Base-by-base conservation (phyloP, 2,797 vertebrate species). In the Pantherophis alleghaniensis region DNA sequence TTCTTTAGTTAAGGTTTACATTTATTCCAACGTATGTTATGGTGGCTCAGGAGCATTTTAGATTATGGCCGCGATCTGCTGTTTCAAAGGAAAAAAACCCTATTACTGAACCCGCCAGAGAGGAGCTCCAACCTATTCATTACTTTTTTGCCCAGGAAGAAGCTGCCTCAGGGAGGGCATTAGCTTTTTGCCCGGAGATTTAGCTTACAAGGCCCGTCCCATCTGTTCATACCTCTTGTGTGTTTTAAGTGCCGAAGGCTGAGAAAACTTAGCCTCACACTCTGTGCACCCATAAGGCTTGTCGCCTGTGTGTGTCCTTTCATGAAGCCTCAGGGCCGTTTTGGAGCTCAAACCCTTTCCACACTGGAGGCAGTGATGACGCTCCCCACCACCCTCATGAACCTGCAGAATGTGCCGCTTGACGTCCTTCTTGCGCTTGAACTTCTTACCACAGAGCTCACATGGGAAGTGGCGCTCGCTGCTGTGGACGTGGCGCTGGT, bases 381-480 rank as follows among this genome's bases (percentile, higher is more conserved):
- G 97, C 90, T 98, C 97, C 0, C 98, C 98, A 9, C 98, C 98
- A 0, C 99, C 98, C 96, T 99, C 99, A 2, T 99, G 99, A 37
- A 99, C 99, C 97, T 99, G 99, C 91, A 98, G 97, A 51, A 98
- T 97, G 90, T 99, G 99, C 89, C 99, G 98, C 91, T 98, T 98
- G 42, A 99, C 99, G 2, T 99, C 98, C 97, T 99, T 99, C 97
- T 99, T 99, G 93, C 99, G 98, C 96, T 99, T 99, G 97, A 99
- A 99, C 96, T 98, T 98, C 98, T 99, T 99, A 14, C 97, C 92
- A 94, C 99, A 99, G 93, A 98, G 97, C 51, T 98, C 98, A 7
- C 99, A 99, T 0, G 98, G 95, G 96, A 99, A 99, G 69, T 98
- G 98, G 59, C 99, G 98, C 96, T 99, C 99, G 0, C 97, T 98